Percentiles rank a stretch among this genome's conserved stretches.
These are phyloP conservation scores for Spea bombifrons DNA, from an alignment of 2,113 vertebrate species.

Conservation along the genomic window DNA sequence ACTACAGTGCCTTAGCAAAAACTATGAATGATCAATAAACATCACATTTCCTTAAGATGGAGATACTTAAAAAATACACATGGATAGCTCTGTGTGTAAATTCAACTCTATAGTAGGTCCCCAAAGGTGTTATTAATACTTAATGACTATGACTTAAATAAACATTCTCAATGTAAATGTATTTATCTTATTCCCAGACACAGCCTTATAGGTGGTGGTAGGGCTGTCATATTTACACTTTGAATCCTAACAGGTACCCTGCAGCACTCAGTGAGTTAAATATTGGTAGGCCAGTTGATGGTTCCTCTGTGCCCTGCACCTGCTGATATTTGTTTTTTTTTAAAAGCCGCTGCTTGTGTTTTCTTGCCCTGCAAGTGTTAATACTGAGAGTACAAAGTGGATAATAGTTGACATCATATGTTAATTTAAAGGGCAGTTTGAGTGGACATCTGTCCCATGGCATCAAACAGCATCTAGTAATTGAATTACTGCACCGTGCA, in stretches of 20 bases:
- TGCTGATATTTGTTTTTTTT: no score
- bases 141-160: no score
- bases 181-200: no score
- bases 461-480: background rate
- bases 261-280: no score
- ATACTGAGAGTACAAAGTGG: background rate
- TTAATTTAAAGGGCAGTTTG: background rate
- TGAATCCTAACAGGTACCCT: no score
- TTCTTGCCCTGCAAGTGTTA: background rate
- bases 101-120: background rate
- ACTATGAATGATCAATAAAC: background rate
- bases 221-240: no score
- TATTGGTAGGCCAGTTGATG: no score
- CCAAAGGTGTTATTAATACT: background rate
- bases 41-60: background rate
- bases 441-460: slow-evolving; percentile 1
- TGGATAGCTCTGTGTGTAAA: background rate
- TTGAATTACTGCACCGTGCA: slow-evolving; percentile 4
- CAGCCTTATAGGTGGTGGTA: no score
- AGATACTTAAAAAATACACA: background rate
- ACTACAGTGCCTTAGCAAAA: background rate
- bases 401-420: background rate
- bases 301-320: no score
- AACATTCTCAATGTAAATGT: no score
- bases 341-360: no score